phyloP scores from a whole-genome alignment of 1,140 invertebrate species.

The Akabosia matsudoensis region DNA sequence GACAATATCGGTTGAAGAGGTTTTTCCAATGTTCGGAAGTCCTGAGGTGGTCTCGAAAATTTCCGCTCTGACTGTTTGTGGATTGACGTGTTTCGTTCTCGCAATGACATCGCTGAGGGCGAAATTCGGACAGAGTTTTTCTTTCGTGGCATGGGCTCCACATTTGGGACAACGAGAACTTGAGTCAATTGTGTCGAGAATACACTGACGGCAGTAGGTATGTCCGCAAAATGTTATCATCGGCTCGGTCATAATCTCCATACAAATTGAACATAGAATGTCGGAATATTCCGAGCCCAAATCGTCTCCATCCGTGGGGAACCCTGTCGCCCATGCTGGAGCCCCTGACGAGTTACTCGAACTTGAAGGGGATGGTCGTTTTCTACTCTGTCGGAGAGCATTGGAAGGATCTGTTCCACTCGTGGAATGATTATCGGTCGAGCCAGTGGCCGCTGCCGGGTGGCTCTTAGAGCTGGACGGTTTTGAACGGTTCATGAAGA shows the following conservation, averaged over 20 bases:
- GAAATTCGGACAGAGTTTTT: slow-evolving; percentile 79
- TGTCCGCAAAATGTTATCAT: slow-evolving; percentile 92
- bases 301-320: not conserved
- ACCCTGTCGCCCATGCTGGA: not conserved
- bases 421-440: not conserved
- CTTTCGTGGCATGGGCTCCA: slow-evolving; percentile 67
- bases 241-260: slow-evolving; percentile 84
- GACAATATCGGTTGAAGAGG: not conserved
- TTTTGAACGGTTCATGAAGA: slow-evolving; percentile 8
- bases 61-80: slow-evolving; percentile 61
- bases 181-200: slow-evolving; percentile 72
- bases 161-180: slow-evolving; percentile 83
- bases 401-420: too few species aligned
- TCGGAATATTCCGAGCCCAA: slow-evolving; percentile 51
- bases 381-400: not conserved
- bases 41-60: slow-evolving; percentile 53
- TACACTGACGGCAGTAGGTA: slow-evolving; percentile 86
- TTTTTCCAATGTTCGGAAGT: slow-evolving; percentile 65
- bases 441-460: not conserved
- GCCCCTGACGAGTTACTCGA: not conserved
- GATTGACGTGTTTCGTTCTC: slow-evolving; percentile 67
- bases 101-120: slow-evolving; percentile 49
- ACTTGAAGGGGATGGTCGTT: not conserved
- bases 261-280: slow-evolving; percentile 81
- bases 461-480: not conserved